Conservation (phyloP, 2,113 vertebrate genomes). For the Mesoclemmys tuberculata region DNA sequence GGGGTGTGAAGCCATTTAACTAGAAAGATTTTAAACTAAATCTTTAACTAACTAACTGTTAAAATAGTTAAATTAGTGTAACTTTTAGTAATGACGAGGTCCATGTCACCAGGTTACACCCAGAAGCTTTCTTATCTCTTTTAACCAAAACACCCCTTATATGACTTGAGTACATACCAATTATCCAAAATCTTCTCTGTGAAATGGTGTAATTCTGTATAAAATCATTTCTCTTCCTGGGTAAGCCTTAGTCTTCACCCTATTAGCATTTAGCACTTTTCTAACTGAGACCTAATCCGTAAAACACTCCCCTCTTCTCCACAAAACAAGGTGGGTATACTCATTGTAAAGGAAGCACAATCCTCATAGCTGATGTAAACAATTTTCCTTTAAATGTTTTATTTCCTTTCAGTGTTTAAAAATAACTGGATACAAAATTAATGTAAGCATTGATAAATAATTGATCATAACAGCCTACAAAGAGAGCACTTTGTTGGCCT, state of each 20-base stretch:
- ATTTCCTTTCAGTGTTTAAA: constrained; percentile 26
- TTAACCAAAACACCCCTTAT: not conserved
- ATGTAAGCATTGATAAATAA: not conserved
- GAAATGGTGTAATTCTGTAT: not conserved
- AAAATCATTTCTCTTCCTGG: not conserved
- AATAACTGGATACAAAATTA: not conserved
- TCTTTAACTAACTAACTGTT: too few relatives aligned
- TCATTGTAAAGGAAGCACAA: not conserved
- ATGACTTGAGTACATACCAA: not conserved
- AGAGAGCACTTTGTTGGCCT: not conserved
- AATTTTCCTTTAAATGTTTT: not conserved
- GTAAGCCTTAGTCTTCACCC: constrained; percentile 1
- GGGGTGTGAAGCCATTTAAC: not conserved
- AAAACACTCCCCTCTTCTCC: not conserved
- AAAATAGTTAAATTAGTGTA: not conserved
- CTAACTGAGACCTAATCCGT: constrained; percentile 35
- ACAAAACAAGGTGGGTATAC: not conserved
- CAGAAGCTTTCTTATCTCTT: not conserved
- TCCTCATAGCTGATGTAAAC: not conserved
- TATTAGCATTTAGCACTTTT: not conserved
- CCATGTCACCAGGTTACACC: not conserved
- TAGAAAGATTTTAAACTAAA: not conserved
- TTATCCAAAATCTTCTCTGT: not conserved
- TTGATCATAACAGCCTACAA: not conserved
- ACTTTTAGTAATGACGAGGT: not conserved